A percentile compares a stretch with the other conserved stretches of the same genome.
phyloP scores from a whole-genome alignment of 2,888 invertebrate species.

The Hirtodrosophila duncani region DNA sequence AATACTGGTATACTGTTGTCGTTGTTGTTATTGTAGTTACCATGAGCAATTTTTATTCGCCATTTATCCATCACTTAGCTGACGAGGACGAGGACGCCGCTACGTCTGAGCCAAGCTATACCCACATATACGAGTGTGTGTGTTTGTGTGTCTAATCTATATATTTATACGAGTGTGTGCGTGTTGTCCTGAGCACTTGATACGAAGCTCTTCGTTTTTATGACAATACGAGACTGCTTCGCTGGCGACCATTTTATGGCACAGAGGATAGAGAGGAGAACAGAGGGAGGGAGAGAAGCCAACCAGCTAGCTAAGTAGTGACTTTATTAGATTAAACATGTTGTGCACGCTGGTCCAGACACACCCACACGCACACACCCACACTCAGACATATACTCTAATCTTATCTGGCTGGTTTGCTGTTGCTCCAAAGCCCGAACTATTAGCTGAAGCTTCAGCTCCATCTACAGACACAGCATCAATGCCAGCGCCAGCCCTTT shows the following conservation, averaged over 20 bases:
- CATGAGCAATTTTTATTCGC: slow-evolving; percentile 67
- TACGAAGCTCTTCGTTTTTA: slow-evolving; percentile 57
- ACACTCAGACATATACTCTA: slow-evolving; percentile 6
- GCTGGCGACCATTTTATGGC: slow-evolving; percentile 60
- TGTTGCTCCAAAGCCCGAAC: slow-evolving; percentile 17
- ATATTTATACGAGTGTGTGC: slow-evolving; percentile 13
- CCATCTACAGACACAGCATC: no score
- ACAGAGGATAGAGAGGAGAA: slow-evolving; percentile 8
- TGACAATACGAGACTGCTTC: slow-evolving; percentile 31
- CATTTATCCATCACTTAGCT: slow-evolving; percentile 71
- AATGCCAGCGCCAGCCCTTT: slow-evolving; percentile 28
- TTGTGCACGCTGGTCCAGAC: slow-evolving; percentile 55
- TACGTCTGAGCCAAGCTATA: slow-evolving; percentile 43
- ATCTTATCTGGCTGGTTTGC: slow-evolving; percentile 35
- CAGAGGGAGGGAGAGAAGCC: not conserved
- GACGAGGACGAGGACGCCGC: slow-evolving; percentile 52
- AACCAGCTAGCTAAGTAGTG: slow-evolving; percentile 41
- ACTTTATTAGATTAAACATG: slow-evolving; percentile 73
- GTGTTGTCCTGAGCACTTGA: slow-evolving; percentile 51
- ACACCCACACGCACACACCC: slow-evolving; percentile 11
- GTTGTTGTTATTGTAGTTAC: slow-evolving; percentile 52
- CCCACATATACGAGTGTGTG: not conserved
- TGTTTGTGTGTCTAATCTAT: slow-evolving; percentile 12
- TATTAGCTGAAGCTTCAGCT: slow-evolving; percentile 35
- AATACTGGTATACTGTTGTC: no score